Conservation (phyloP, 2,113 vertebrate genomes). For the Leucoraja erinaceus region DNA sequence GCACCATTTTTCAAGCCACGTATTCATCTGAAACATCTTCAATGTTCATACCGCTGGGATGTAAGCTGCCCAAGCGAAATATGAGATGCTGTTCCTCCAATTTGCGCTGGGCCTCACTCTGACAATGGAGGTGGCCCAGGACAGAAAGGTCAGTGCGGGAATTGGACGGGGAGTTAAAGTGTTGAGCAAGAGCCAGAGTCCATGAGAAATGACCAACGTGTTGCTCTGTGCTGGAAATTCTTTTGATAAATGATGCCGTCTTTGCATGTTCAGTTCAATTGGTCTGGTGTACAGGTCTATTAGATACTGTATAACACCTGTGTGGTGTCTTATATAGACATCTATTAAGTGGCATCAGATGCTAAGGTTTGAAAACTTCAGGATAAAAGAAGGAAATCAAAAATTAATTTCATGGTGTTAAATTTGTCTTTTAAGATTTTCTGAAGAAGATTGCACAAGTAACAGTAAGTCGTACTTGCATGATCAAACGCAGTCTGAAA, state of each 20-base stretch:
- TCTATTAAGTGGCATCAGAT: not conserved
- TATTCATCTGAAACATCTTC: no score
- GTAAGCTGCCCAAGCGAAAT: no score
- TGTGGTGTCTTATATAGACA: not conserved
- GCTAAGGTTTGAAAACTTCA: not conserved
- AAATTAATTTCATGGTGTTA: not conserved
- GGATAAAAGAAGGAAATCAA: not conserved
- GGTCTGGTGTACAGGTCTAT: not conserved
- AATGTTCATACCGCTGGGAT: no score
- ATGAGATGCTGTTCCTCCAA: no score
- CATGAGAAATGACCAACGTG: not conserved
- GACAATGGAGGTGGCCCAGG: no score
- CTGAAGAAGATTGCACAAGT: not conserved
- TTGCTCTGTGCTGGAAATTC: not conserved
- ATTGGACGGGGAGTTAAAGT: no score
- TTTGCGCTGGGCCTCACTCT: no score
- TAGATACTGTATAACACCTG: not conserved
- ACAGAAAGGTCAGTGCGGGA: no score
- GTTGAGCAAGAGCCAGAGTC: not conserved
- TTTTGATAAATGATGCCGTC: not conserved
- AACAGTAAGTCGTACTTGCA: not conserved
- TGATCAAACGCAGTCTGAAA: not conserved
- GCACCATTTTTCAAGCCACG: no score
- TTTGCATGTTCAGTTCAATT: not conserved
- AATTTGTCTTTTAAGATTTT: not conserved